Conservation (phyloP, 2,888 invertebrate species). For the Leptinotarsa tumamoca region DNA sequence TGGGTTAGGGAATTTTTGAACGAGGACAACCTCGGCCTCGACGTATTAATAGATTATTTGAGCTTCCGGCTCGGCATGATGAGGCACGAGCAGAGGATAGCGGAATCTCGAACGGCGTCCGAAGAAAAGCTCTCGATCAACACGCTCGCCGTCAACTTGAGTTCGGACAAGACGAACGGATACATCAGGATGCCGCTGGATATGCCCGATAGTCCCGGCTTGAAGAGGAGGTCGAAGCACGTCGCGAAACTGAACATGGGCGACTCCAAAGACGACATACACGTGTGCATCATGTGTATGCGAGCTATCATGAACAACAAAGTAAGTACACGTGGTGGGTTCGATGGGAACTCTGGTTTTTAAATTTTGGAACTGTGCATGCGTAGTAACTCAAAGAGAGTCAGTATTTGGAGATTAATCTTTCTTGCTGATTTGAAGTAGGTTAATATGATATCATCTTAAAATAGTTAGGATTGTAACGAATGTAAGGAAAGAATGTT, state of each 20-base stretch:
- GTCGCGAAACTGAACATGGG: slow-evolving; percentile 93
- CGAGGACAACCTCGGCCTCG: slow-evolving; percentile 95
- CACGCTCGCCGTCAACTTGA: slow-evolving; percentile 40
- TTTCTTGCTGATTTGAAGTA: no score
- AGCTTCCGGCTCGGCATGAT: slow-evolving; percentile 95
- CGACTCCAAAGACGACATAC: slow-evolving; percentile 97
- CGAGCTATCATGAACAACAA: slow-evolving; percentile 99
- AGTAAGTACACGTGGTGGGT: slow-evolving; percentile 65
- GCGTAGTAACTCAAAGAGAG: no score
- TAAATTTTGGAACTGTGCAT: background rate
- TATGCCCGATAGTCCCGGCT: slow-evolving; percentile 75
- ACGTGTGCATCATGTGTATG: slow-evolving; percentile 99
- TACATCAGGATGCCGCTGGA: slow-evolving; percentile 70
- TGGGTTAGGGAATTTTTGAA: slow-evolving; percentile 99
- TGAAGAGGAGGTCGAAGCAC: slow-evolving; percentile 83
- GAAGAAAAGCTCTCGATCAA: slow-evolving; percentile 77
- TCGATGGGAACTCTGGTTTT: background rate
- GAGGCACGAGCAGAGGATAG: slow-evolving; percentile 87
- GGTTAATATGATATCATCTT: no score
- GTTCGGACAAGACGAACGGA: slow-evolving; percentile 52
- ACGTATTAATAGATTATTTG: slow-evolving; percentile 97
- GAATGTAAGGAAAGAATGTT: no score
- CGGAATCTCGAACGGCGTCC: slow-evolving; percentile 80
- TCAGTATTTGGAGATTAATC: no score
- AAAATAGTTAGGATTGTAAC: no score